These are phyloP conservation scores for Pyxicephalus adspersus DNA, from an alignment of 2,113 vertebrate genomes.

Conservation along the genomic window DNA sequence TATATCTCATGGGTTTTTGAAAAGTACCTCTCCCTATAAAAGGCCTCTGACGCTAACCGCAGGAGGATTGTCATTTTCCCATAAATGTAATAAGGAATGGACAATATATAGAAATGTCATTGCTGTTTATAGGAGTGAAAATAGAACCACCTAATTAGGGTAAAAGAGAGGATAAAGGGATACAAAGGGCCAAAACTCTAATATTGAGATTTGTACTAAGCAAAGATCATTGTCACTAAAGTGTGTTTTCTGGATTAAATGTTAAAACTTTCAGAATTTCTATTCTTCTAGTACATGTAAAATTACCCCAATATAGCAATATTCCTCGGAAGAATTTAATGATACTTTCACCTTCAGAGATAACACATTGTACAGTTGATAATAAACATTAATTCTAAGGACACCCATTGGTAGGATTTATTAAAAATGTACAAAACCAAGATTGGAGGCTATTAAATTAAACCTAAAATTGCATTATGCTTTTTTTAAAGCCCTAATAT, in stretches of 20 bases:
- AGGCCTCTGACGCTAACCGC: not conserved
- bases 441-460: no score
- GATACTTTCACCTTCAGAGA: no score
- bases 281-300: no score
- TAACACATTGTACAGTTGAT: no score
- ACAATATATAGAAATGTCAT: constrained; percentile 19
- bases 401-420: no score
- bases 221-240: not conserved
- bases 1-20: constrained; percentile 19
- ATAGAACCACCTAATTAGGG: not conserved
- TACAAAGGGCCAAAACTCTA: not conserved
- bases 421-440: no score
- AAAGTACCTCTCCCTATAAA: not conserved
- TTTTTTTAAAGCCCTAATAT: no score
- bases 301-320: no score
- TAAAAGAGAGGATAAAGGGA: not conserved
- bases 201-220: not conserved
- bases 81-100: constrained; percentile 14
- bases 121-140: not conserved
- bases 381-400: no score
- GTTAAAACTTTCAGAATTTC: no score
- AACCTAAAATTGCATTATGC: no score
- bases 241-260: not conserved
- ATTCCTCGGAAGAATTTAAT: no score
- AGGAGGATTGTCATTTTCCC: constrained; percentile 5